phyloP scores from a whole-genome alignment of 23 tunicate genomes.

The Trididemnum nubilum region DNA sequence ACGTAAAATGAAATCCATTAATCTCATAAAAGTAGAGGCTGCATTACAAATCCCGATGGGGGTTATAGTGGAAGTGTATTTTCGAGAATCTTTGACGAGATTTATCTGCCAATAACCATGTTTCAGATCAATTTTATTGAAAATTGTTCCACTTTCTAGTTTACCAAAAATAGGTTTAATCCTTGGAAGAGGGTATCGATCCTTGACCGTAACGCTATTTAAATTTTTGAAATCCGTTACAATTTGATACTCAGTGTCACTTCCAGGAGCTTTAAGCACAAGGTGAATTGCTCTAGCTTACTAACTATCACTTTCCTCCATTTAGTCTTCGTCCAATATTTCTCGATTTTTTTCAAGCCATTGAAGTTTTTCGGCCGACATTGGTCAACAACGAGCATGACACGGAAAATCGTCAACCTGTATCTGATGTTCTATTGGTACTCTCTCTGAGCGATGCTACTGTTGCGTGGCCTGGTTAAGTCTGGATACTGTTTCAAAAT shows the following conservation, averaged over 20 bases:
- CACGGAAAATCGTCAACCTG: not conserved
- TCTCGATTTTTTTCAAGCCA: not conserved
- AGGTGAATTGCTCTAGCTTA: not conserved
- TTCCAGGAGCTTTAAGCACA: not conserved
- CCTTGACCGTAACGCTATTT: not conserved
- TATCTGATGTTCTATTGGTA: not conserved
- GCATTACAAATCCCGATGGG: not conserved
- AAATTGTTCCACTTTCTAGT: not conserved
- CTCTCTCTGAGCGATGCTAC: too few relatives aligned
- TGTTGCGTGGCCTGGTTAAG: not conserved
- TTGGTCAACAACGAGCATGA: not conserved
- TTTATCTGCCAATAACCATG: not conserved
- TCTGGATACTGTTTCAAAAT: not conserved
- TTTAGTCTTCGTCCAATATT: not conserved
- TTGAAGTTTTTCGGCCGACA: not conserved
- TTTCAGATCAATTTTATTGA: not conserved
- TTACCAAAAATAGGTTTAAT: not conserved
- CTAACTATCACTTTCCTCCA: not conserved
- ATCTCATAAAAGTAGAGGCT: not conserved
- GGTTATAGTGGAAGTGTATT: not conserved
- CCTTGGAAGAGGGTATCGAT: not conserved
- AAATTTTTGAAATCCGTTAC: not conserved
- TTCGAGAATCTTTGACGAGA: not conserved
- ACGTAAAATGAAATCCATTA: not conserved
- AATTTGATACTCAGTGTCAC: not conserved